Percentiles rank a stretch among this genome's conserved stretches.
Conservation (phyloP, 2,888 invertebrate genomes). For the Dasypolia templi region DNA sequence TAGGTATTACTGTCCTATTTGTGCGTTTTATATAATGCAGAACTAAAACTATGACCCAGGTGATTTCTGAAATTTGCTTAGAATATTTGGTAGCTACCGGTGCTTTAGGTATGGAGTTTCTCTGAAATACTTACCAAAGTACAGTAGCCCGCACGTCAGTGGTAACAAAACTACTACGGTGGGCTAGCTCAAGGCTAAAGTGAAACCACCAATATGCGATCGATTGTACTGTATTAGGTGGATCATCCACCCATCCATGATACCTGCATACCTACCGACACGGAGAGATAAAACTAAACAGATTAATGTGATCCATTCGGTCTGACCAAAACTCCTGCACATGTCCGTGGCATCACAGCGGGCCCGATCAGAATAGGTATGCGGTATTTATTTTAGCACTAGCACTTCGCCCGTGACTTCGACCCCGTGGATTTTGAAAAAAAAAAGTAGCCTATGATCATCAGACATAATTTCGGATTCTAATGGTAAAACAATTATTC, state of each 20-base stretch:
- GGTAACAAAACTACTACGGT: not conserved
- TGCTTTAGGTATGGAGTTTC: not conserved
- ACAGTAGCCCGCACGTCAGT: not conserved
- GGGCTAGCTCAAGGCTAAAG: not conserved
- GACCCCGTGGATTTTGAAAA: no score
- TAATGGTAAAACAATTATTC: no score
- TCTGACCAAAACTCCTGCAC: no score
- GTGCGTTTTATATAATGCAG: constrained; percentile 1
- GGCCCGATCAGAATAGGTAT: no score
- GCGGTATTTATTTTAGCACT: no score
- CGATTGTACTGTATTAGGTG: not conserved
- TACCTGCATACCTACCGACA: not conserved
- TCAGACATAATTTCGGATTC: no score
- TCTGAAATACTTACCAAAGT: not conserved
- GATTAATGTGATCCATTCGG: not conserved
- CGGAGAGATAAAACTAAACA: not conserved
- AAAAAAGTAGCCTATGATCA: no score
- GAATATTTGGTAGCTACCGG: not conserved
- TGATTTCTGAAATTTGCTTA: not conserved
- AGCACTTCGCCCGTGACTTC: no score
- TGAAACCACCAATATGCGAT: not conserved
- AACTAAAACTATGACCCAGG: not conserved
- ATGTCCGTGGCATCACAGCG: no score
- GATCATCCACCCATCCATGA: no score
- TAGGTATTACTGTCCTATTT: not conserved